Percentiles rank a stretch among this genome's conserved stretches.
These are phyloP conservation scores for Coenobita brevimanus DNA, from an alignment of 1,140 invertebrate species.

Conservation along the genomic window DNA sequence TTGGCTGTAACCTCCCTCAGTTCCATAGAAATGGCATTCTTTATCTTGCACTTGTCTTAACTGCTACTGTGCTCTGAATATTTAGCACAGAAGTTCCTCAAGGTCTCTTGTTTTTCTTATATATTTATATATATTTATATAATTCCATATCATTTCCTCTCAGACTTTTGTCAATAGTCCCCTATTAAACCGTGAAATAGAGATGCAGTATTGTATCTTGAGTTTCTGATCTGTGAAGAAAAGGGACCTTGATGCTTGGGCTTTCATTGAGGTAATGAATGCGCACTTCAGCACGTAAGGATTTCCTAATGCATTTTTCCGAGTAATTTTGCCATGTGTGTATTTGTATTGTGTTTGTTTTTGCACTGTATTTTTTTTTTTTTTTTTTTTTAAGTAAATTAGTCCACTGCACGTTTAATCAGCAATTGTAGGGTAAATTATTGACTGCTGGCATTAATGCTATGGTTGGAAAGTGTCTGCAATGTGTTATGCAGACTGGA, in stretches of 20 bases:
- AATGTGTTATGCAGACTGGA: neutral
- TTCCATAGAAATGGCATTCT: slow-evolving; percentile 19
- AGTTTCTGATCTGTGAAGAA: slow-evolving; percentile 65
- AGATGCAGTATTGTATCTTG: slow-evolving; percentile 64
- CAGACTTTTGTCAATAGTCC: slow-evolving; percentile 57
- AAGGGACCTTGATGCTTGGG: slow-evolving; percentile 61
- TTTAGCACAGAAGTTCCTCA: slow-evolving; percentile 52
- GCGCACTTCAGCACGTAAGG: neutral
- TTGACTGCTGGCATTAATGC: neutral
- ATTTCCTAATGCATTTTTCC: neutral
- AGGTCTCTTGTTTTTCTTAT: slow-evolving; percentile 7
- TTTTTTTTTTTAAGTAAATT: too few species aligned
- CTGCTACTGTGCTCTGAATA: slow-evolving; percentile 7
- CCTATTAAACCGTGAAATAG: slow-evolving; percentile 55
- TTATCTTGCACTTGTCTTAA: slow-evolving; percentile 6
- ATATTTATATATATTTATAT: neutral
- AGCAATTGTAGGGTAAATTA: too few species aligned
- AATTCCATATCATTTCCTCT: slow-evolving; percentile 49
- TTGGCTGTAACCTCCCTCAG: slow-evolving; percentile 32
- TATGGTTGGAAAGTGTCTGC: neutral
- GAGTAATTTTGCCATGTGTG: too few species aligned
- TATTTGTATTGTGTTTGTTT: neutral
- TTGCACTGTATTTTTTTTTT: neutral
- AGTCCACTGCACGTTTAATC: too few species aligned
- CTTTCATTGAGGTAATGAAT: slow-evolving; percentile 15